These are phyloP conservation scores for Thera obeliscata DNA, from an alignment of 2,888 invertebrate species.

Conservation along the genomic window DNA sequence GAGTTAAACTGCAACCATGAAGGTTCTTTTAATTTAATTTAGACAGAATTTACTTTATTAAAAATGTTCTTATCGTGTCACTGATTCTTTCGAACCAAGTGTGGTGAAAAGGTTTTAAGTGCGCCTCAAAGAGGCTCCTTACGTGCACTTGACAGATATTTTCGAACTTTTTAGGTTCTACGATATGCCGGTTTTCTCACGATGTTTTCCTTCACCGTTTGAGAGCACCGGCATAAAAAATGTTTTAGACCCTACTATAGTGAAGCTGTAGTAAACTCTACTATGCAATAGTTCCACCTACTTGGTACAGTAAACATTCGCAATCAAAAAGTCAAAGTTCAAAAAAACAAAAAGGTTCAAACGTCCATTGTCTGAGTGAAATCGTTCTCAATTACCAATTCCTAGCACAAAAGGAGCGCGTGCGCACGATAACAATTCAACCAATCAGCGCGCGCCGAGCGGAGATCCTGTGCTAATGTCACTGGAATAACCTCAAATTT, in stretches of 20 bases:
- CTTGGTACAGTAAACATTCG: constrained; percentile 35
- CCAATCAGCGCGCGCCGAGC: constrained; percentile 57
- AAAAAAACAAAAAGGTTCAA: constrained; percentile 40
- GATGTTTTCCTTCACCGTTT: too few relatives aligned
- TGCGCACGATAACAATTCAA: constrained; percentile 72
- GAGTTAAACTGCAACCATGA: constrained; percentile 18
- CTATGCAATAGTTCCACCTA: not conserved
- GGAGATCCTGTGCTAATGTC: constrained; percentile 71
- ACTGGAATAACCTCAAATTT: constrained; percentile 34
- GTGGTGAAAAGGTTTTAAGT: too few relatives aligned
- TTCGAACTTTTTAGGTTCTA: too few relatives aligned
- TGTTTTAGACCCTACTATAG: too few relatives aligned
- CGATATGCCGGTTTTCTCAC: too few relatives aligned
- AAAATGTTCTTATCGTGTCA: too few relatives aligned
- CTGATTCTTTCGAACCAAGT: too few relatives aligned
- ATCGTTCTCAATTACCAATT: constrained; percentile 57
- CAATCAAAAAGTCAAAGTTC: constrained; percentile 47
- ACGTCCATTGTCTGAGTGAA: constrained; percentile 42
- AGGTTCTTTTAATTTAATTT: not conserved
- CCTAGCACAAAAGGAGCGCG: constrained; percentile 52
- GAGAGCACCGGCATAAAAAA: too few relatives aligned
- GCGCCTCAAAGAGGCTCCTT: too few relatives aligned
- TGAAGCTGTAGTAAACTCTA: not conserved
- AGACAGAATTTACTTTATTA: too few relatives aligned
- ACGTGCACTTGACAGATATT: too few relatives aligned